Conservation (phyloP, 2,113 vertebrate species). For the Proteles cristata region DNA sequence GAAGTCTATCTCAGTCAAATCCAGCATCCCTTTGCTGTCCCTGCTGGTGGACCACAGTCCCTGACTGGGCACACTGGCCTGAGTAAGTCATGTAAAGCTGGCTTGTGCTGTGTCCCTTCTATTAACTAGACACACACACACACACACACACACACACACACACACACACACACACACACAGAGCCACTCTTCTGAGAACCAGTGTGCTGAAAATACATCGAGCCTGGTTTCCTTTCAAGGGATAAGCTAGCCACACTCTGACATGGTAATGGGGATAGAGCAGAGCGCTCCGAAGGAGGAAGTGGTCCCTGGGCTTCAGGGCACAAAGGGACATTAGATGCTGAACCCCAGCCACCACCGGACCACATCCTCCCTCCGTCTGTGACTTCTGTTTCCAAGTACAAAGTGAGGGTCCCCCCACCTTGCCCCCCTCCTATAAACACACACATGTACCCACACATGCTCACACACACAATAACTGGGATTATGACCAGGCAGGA, state of each 20-base stretch:
- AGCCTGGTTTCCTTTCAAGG: background rate
- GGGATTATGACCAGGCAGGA: background rate
- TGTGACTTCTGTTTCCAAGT: background rate
- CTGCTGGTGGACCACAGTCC: background rate
- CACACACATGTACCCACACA: background rate
- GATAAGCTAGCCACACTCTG: background rate
- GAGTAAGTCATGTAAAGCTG: background rate
- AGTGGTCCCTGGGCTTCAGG: background rate
- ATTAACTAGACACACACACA: background rate
- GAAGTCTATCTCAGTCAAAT: background rate
- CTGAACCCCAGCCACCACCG: background rate
- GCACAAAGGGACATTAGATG: background rate
- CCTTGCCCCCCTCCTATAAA: fast-evolving
- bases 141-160: background rate
- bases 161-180: background rate
- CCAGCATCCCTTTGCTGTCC: background rate
- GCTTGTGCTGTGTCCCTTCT: background rate
- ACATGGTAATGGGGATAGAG: background rate
- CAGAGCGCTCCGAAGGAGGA: background rate
- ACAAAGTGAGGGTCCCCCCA: background rate
- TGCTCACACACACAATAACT: background rate
- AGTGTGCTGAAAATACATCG: background rate
- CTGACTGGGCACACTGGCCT: background rate
- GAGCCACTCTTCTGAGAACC: background rate
- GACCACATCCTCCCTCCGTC: background rate